A percentile compares a stretch with the other conserved stretches of the same genome.
Evolutionary conservation across 2,888 invertebrate genomes (phyloP).

Genomic region (Netelia inedita): DNA sequence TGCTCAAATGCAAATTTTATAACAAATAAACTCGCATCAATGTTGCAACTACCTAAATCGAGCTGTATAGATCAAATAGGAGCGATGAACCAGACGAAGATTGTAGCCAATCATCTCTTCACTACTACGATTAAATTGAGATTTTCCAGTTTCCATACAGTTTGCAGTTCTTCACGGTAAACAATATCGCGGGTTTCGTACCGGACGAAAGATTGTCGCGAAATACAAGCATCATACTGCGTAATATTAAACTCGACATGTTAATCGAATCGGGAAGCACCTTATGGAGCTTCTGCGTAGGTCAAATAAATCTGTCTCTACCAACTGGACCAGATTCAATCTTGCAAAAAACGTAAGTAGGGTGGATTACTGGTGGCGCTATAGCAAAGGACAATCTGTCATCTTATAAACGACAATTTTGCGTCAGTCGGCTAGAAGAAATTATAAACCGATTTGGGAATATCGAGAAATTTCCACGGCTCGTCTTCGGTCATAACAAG

Average conservation of each 20-base stretch:
- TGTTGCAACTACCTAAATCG: neutral
- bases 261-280: constrained; percentile 63
- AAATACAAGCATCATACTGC: constrained; percentile 36
- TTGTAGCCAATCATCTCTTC: too few relatives aligned
- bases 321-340: constrained; percentile 41
- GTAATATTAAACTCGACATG: constrained; percentile 39
- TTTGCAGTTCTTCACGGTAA: constrained; percentile 17
- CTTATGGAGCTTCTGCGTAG: constrained; percentile 54
- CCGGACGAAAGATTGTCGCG: constrained; percentile 59
- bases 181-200: constrained; percentile 41
- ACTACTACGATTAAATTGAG: too few relatives aligned
- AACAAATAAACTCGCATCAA: neutral
- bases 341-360: constrained; percentile 67
- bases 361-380: constrained; percentile 65
- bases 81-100: constrained; percentile 10
- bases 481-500: too few relatives aligned
- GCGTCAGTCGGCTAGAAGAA: constrained; percentile 2
- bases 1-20: constrained; percentile 21
- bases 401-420: constrained; percentile 12
- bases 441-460: constrained; percentile 66
- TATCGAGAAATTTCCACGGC: constrained; percentile 49
- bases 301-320: constrained; percentile 61
- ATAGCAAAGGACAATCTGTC: neutral
- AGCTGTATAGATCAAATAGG: neutral
- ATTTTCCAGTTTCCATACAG: neutral